Percentiles rank a stretch among this genome's conserved stretches.
Evolutionary conservation across 2,888 invertebrate genomes (phyloP).

Genomic region (Rutpela maculata): DNA sequence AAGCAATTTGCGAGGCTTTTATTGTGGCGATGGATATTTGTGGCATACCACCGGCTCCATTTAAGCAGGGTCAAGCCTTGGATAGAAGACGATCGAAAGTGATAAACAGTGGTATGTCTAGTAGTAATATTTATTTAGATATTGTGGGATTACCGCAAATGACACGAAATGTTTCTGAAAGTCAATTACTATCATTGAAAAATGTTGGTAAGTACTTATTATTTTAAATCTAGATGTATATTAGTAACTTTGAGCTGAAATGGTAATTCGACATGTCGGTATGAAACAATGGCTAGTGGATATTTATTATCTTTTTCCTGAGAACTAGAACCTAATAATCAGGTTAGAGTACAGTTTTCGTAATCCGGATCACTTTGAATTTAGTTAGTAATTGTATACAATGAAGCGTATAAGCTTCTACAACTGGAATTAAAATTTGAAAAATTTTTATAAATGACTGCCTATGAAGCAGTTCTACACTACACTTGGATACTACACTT

Average conservation of each 20-base stretch:
- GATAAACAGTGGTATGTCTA: slow-evolving; percentile 72
- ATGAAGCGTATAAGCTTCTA: too few species aligned
- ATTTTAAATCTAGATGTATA: not conserved
- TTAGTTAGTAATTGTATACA: too few species aligned
- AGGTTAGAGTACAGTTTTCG: not conserved
- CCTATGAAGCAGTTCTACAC: too few species aligned
- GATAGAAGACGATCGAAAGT: slow-evolving; percentile 82
- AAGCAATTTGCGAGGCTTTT: slow-evolving; percentile 91
- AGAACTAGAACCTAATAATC: too few species aligned
- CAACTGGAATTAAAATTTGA: too few species aligned
- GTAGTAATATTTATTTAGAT: slow-evolving; percentile 79
- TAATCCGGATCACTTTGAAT: not conserved
- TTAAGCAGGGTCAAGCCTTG: slow-evolving; percentile 81
- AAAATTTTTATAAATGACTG: too few species aligned
- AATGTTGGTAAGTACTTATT: slow-evolving; percentile 79
- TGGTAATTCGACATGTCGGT: not conserved
- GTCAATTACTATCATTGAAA: slow-evolving; percentile 87
- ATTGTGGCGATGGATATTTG: slow-evolving; percentile 87
- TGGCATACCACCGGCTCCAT: slow-evolving; percentile 80
- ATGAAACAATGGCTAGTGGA: too few species aligned
- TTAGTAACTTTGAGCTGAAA: not conserved
- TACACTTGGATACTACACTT: too few species aligned
- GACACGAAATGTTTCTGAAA: slow-evolving; percentile 90
- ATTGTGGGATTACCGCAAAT: slow-evolving; percentile 80
- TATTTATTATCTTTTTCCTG: too few species aligned